Evolutionary conservation across 2,888 invertebrate genomes (phyloP).

Genomic region (Amphimallon solstitiale): DNA sequence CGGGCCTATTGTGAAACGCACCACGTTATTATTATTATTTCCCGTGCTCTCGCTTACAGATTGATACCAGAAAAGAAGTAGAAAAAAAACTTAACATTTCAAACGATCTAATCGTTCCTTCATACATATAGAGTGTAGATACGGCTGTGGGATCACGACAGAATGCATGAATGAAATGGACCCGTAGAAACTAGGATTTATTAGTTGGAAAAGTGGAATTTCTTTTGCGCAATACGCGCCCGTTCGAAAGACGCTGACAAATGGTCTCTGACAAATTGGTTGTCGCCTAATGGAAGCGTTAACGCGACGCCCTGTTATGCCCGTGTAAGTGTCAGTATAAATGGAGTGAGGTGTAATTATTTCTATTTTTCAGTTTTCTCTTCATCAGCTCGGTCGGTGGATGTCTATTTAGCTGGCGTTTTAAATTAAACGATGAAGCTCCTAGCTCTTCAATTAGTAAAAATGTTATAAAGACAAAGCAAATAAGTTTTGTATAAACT

Average conservation of each 20-base stretch:
- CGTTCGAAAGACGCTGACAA: slow-evolving; percentile 1
- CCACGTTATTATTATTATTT: slow-evolving; percentile 2
- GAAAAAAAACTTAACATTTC: slow-evolving; percentile 19
- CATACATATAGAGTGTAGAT: no score
- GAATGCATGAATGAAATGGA: slow-evolving; percentile 24
- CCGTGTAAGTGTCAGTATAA: no score
- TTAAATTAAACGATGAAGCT: no score
- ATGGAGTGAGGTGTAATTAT: background rate
- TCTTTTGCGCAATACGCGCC: background rate
- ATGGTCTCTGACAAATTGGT: slow-evolving; percentile 8
- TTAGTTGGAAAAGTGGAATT: background rate
- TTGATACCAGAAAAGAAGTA: background rate
- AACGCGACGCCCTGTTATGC: background rate
- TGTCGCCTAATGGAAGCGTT: background rate
- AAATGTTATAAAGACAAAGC: no score
- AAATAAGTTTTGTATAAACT: no score
- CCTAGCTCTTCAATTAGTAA: no score
- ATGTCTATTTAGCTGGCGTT: no score
- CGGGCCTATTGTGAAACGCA: slow-evolving; percentile 5
- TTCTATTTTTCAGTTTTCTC: no score
- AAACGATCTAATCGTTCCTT: slow-evolving; percentile 15
- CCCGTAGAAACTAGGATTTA: background rate
- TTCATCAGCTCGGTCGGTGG: no score
- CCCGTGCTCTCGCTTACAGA: background rate
- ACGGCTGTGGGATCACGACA: background rate